Base-by-base conservation (phyloP, 2,888 invertebrate species). In the Molorchus minor region DNA sequence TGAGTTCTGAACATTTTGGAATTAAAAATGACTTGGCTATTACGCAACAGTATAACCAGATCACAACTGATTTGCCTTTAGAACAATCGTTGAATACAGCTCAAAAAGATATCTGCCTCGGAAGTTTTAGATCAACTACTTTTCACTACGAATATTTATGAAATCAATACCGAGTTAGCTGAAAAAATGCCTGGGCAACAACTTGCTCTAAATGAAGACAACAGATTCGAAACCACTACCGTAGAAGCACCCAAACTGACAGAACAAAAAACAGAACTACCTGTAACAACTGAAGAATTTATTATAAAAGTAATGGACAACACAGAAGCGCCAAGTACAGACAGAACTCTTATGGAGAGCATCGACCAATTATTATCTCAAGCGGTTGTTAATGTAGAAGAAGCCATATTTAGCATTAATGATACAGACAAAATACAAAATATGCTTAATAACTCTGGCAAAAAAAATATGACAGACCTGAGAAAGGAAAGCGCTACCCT, bases 291-390 rank as follows among this genome's bases (percentile, higher is more conserved):
- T 38, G 59, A 61, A 38, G 29, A 44, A 12, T 64, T 61, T 29
- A 38, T 59, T 2, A 58, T 65, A 29, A 58, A 54, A 51, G 29
- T 61, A 7, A 56, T 15, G 19, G 59, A 54, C 7, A 52, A 56
- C 21, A 55, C 46, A 7, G 51, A 59, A 5, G 60, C 62, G 19
- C 57, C 43, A 16, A 55, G 70, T n/a, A 73, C 76, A 5, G 74
- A 76, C 56, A 56, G 59, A 33, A 73, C 68, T 47, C 54, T 79
- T 21, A 71, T 78, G 2, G 69, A 72, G 35, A 78, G 75, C 57
- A 77, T 79, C 36, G 77, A 77, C 56, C 74, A 78, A 54, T 55
- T 79, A 12, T 60, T 79, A 21, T 75, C 75, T 4, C 78, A 79
- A 71, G 77, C 79, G 5, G 71, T 76, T 10, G 64, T 66, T 25